Evolutionary conservation across 2,888 invertebrate species (phyloP).

Genomic region (Dryomyza anilis): DNA sequence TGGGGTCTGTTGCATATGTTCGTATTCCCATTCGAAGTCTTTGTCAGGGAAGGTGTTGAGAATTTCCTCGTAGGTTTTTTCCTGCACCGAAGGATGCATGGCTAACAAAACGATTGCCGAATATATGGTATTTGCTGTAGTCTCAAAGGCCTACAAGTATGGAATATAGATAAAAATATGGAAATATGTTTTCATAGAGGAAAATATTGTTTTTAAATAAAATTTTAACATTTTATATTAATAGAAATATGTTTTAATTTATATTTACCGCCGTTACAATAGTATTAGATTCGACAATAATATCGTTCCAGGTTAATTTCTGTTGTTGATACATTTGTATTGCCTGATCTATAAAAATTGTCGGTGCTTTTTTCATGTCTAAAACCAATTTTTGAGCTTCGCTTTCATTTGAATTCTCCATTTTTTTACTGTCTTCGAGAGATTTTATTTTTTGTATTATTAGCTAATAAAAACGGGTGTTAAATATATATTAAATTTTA

Average conservation of each 20-base stretch:
- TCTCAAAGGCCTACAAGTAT: conserved; percentile 39
- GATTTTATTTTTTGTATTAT: not conserved
- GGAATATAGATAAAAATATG: no score
- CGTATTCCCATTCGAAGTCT: conserved; percentile 32
- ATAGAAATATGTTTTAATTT: not conserved
- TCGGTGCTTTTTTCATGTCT: conserved; percentile 33
- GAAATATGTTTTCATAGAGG: no score
- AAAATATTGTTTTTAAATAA: not conserved
- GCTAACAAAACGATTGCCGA: conserved; percentile 38
- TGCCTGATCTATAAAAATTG: conserved; percentile 40
- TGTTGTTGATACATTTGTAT: conserved; percentile 33
- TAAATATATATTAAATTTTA: not conserved
- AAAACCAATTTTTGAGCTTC: not conserved
- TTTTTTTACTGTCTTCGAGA: not conserved
- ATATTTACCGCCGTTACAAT: conserved; percentile 38
- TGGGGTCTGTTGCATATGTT: conserved; percentile 38
- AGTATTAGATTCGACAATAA: conserved; percentile 37
- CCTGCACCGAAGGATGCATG: conserved; percentile 37
- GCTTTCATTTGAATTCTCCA: not conserved
- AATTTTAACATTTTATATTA: not conserved
- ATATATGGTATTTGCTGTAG: conserved; percentile 35
- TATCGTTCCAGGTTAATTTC: conserved; percentile 35
- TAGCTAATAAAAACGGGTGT: not conserved
- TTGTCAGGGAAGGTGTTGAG: conserved; percentile 36
- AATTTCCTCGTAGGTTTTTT: conserved; percentile 37